Base-by-base conservation (phyloP, 2,797 vertebrate species). In the Cheirogaleus major region DNA sequence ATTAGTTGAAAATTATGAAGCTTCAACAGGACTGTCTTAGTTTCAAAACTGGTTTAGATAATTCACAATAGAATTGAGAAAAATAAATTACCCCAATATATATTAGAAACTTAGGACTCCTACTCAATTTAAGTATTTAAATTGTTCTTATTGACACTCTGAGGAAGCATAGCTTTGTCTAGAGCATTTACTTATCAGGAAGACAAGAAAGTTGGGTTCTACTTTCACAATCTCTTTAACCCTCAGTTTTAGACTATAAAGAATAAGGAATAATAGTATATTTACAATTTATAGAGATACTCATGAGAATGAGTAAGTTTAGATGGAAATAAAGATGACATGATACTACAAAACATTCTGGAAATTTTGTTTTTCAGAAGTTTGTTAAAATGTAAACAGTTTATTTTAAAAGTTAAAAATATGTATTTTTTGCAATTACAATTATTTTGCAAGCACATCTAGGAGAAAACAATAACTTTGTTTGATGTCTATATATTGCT, bases 1-100 rank as follows among this genome's bases (percentile, higher is more conserved):
- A 59, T 48, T 30, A 61, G 78, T 35, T 93, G 55, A 90, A 95
- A 95, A 89, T 90, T 50, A 88, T 15, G n/a, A 76, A 14, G 30
- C 5, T 55, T 45, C 52, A 69, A 13, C 38, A 91, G 38, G n/a
- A 4, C 4, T 84, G 43, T 41, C 23, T 93, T 38, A 67, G 14
- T 57, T 73, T 35, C n/a, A 43, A 95, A 95, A 93, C 27, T 57
- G 6, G 43, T 65, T 89, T 80, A 76, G n/a, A 27, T 76, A 84
- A 84, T 88, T 91, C 38, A 93, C 9, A 87, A 27, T 0, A 67
- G 30, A 88, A 93, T 3, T 50, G 5, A 50, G 11, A 20, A 85
- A 96, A 69, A 88, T 50, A 25, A 79, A 80, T 48, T 48, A 75
- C 11, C 41, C 25, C 18, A 45, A 92, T 59, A 32, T 25, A 22